phyloP scores from a whole-genome alignment of 2,888 invertebrate species.

The Drosophila ochracea region DNA sequence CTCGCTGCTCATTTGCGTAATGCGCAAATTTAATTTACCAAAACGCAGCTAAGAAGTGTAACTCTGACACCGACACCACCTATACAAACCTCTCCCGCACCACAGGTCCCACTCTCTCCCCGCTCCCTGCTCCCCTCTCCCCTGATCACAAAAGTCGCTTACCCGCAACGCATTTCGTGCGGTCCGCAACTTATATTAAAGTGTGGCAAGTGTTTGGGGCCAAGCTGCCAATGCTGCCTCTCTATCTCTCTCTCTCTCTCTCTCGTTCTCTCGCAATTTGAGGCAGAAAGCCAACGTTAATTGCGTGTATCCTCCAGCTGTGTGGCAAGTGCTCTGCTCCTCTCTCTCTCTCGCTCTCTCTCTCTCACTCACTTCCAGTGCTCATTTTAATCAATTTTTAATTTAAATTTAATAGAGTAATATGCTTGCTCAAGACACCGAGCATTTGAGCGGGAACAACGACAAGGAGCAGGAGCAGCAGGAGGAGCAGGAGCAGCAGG shows the following conservation, averaged over 20 bases:
- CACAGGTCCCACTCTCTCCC: neutral
- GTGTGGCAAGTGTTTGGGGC: constrained; percentile 43
- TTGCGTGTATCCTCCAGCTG: constrained; percentile 78
- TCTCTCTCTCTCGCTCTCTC: constrained; percentile 5
- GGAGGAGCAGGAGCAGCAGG: neutral
- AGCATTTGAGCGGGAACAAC: neutral
- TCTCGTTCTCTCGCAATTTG: constrained; percentile 27
- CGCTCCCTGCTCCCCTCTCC: neutral
- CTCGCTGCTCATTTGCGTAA: constrained; percentile 80
- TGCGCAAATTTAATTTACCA: constrained; percentile 81
- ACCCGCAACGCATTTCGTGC: constrained; percentile 71
- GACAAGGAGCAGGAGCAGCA: no score
- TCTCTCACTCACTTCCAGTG: constrained; percentile 28
- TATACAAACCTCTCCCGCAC: neutral
- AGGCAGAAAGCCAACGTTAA: constrained; percentile 70
- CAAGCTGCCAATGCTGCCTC: constrained; percentile 11
- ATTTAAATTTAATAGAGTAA: constrained; percentile 82
- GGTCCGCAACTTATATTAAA: constrained; percentile 57
- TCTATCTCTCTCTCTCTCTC: neutral
- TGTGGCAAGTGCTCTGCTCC: constrained; percentile 39
- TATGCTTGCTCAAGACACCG: constrained; percentile 47
- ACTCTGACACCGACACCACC: neutral
- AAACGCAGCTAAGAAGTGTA: constrained; percentile 63
- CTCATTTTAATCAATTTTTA: constrained; percentile 83
- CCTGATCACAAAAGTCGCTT: constrained; percentile 53